Base-by-base conservation (phyloP, 2,113 vertebrate genomes). In the Dolichotis patagonum region DNA sequence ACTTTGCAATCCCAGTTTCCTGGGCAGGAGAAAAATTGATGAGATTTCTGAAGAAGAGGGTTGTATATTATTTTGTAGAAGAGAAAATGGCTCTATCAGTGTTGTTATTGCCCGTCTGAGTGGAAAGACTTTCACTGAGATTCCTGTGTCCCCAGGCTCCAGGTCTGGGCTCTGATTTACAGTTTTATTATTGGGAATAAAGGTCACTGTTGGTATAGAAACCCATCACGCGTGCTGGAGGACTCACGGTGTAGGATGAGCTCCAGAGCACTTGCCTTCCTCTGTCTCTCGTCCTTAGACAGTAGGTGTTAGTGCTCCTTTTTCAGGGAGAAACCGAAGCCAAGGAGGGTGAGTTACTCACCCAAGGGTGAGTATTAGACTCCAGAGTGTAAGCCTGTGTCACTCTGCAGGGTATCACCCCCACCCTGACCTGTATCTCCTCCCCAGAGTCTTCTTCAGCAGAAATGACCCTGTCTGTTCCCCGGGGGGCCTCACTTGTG, bases 401-500 rank as follows among this genome's bases (percentile, higher is more conserved):
- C 35, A 4, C 30, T 88, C 32, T 77, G 24, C 5, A 24, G 26
- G 43, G 43, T 17, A 10, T 60, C 60, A 12, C 32, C 26, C 1
- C 24, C 0, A 9, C 35, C 13, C 75, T 19, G 14, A 9, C 17
- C 32, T n/a, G 46, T 10, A 8, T 56, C 46, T 65, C 63, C 52
- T n/a, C 26, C 14, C 24, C 3, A 12, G 32, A 24, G 32, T 13
- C 52, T 88, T 41, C 38, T 69, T 62, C 78, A 38, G 3, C 49
- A 7, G 41, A 58, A 69, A 52, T 3, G 13, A 3, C 60, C 32
- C 56, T 60, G 17, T 7, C 54, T 0, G 22, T 62, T n/a, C 7
- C 24, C 12, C 32, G 0, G 5, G 32, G 30, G 2, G 3, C 54
- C n/a, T 8, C 56, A 35, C 35, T 12, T 24, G 8, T 0, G 1